These are phyloP conservation scores for Danionella dracula DNA, from an alignment of 2,797 vertebrate genomes.

Conservation along the genomic window DNA sequence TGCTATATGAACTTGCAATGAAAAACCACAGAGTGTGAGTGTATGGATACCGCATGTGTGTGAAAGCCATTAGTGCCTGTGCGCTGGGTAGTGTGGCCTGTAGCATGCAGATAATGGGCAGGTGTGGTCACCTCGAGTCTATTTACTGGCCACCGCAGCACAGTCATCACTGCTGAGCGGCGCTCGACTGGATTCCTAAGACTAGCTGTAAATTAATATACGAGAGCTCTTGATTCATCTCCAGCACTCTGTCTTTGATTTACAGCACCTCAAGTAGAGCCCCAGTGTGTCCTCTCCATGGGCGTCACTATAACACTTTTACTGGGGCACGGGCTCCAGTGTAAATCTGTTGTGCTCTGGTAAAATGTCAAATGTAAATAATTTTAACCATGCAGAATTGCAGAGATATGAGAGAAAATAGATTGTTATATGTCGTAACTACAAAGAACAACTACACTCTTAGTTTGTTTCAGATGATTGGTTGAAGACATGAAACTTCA, in stretches of 20 bases:
- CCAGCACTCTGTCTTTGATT: background rate
- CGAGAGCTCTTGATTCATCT: background rate
- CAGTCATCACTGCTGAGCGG: constrained; percentile 12
- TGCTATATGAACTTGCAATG: constrained; percentile 20
- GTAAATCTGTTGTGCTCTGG: too few relatives aligned
- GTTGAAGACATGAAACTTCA: too few relatives aligned
- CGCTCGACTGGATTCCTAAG: constrained; percentile 23
- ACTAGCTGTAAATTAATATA: background rate
- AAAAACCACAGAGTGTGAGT: background rate
- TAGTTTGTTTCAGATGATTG: too few relatives aligned
- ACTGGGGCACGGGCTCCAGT: too few relatives aligned
- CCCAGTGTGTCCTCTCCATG: too few relatives aligned
- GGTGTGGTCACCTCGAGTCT: constrained; percentile 32
- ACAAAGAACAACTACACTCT: too few relatives aligned
- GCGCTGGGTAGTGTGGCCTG: constrained; percentile 23
- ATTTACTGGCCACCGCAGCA: constrained; percentile 33
- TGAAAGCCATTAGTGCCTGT: constrained; percentile 38
- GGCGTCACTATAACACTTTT: too few relatives aligned
- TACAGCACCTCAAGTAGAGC: background rate
- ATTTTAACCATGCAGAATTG: too few relatives aligned
- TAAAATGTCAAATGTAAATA: too few relatives aligned
- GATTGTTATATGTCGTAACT: too few relatives aligned
- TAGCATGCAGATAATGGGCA: constrained; percentile 40
- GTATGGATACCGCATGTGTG: constrained; percentile 7
- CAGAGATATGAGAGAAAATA: too few relatives aligned